phyloP scores from a whole-genome alignment of 2,888 invertebrate species.

The Heliconius cydno region DNA sequence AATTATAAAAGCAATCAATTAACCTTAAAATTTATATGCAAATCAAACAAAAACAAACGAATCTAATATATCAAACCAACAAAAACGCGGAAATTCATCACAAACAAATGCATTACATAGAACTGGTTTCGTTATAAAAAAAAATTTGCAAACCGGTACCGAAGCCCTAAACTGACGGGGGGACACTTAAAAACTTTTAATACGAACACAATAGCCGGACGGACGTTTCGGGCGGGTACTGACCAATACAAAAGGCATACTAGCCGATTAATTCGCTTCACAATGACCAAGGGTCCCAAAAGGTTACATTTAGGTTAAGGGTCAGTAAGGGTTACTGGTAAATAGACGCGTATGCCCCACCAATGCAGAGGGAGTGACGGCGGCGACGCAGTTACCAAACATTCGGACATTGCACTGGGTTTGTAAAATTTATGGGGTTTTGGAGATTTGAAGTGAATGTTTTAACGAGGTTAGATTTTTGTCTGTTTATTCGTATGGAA shows the following conservation, averaged over 20 bases:
- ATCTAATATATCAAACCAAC: slow-evolving; percentile 15
- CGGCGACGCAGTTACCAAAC: slow-evolving; percentile 66
- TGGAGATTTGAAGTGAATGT: slow-evolving; percentile 45
- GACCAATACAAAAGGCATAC: slow-evolving; percentile 73
- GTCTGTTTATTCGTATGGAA: neutral
- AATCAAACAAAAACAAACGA: neutral
- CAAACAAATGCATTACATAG: slow-evolving; percentile 40
- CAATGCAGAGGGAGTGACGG: slow-evolving; percentile 73
- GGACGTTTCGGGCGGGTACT: slow-evolving; percentile 69
- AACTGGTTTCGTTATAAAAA: slow-evolving; percentile 48
- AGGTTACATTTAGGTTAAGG: slow-evolving; percentile 83
- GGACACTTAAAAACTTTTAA: slow-evolving; percentile 77
- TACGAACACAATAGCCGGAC: slow-evolving; percentile 71
- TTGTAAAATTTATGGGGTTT: slow-evolving; percentile 69
- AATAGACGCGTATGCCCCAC: slow-evolving; percentile 68
- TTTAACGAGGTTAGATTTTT: slow-evolving; percentile 3
- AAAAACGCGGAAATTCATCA: slow-evolving; percentile 46
- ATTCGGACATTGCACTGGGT: slow-evolving; percentile 68
- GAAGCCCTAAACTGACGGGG: slow-evolving; percentile 60
- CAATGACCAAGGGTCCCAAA: slow-evolving; percentile 74
- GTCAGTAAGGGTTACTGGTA: slow-evolving; percentile 77
- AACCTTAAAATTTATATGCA: neutral
- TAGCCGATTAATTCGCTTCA: slow-evolving; percentile 79
- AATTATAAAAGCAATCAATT: neutral
- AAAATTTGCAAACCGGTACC: slow-evolving; percentile 61